A percentile compares a stretch with the other conserved stretches of the same genome.
Evolutionary conservation across 2,113 vertebrate genomes (phyloP).

Genomic region (Entelurus aequoreus): DNA sequence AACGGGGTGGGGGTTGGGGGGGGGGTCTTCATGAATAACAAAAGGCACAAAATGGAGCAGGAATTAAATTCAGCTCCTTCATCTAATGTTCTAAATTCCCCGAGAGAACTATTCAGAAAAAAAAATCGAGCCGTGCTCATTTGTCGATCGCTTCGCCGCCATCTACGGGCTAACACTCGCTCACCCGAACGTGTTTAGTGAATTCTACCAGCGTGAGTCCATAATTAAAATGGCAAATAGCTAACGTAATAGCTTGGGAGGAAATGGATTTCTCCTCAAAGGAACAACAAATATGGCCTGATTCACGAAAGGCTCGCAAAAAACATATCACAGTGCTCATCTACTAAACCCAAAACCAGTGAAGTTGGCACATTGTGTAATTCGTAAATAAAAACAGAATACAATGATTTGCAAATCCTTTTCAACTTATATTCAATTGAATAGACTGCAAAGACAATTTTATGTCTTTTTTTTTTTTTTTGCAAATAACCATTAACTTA

Average conservation of each 20-base stretch:
- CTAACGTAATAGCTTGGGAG: not conserved
- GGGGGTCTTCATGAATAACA: conserved; percentile 4
- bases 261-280: not conserved
- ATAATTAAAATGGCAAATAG: conserved; percentile 24
- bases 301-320: too few relatives aligned
- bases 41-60: conserved; percentile 16
- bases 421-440: too few relatives aligned
- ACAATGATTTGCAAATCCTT: too few relatives aligned
- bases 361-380: too few relatives aligned
- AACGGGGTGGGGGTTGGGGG: not conserved
- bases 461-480: too few relatives aligned
- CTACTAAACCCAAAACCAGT: too few relatives aligned
- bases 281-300: not conserved
- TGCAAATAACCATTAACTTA: too few relatives aligned
- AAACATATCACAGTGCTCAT: too few relatives aligned
- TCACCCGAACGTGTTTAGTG: conserved; percentile 8
- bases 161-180: conserved; percentile 15
- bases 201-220: not conserved
- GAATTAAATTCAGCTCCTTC: conserved; percentile 25
- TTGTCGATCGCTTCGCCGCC: conserved; percentile 24
- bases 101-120: conserved; percentile 9
- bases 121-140: conserved; percentile 27
- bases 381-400: too few relatives aligned
- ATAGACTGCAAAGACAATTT: too few relatives aligned
- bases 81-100: conserved; percentile 16